Base-by-base conservation (phyloP, 1,140 invertebrate species). In the Ladona fulva region DNA sequence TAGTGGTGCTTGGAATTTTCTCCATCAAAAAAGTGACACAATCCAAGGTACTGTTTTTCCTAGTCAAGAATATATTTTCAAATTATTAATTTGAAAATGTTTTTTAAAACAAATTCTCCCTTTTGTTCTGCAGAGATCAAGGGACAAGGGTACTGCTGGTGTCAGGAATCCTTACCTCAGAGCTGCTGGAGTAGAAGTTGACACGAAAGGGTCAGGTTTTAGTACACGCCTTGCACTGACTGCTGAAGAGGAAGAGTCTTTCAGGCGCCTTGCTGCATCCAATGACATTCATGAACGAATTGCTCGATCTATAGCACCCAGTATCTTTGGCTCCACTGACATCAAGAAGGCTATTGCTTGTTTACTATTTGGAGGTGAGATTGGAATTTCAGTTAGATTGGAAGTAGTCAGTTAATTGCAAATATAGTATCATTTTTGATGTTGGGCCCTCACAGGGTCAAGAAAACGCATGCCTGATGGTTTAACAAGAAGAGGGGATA, bases 331-430 rank as follows among this genome's bases (percentile, higher is more conserved):
- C 0, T 93, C 92, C 74, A 82, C 89, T 11, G 97, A 99, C 85
- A 97, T 99, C 78, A 99, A 99, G 83, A 99, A 98, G 87, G 95
- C 98, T 1, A 96, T 99, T 44, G 94, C 97, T 25, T 97, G 95
- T 84, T 87, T 99, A 74, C 85, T 99, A 25, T 99, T 99, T 88
- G 97, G 97, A 81, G 97, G 95, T 84, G 80, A 79, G 73, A n/a
- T 79, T 12, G 19, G 8, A 12, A 22, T 66, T 1, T 19, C 12
- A 37, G 29, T 37, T 37, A 37, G 29, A 8, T 37, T 37, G 1
- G n/a, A n/a, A 37, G 3, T 8, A 37, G 1, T 37, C 3, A 37
- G 29, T 37, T 37, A 37, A 37, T 37, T 37, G n/a, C n/a, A n/a
- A n/a, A n/a, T n/a, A n/a, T n/a, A n/a, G 44, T 11, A 52, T 66